Evolutionary conservation across 2,888 invertebrate species (phyloP).

Genomic region (Emmelina monodactyla): DNA sequence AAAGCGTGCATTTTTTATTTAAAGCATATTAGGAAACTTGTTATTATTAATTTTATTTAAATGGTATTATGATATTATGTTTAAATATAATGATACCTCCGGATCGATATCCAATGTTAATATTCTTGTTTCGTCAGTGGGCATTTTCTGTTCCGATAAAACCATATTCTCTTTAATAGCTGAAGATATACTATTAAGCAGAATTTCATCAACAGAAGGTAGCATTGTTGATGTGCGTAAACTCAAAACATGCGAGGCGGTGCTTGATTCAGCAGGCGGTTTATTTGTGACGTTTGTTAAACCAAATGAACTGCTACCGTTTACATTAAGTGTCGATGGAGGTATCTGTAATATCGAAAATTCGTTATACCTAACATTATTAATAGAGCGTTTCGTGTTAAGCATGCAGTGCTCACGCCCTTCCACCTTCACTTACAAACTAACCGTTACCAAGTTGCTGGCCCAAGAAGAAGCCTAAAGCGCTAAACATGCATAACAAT

Average conservation of each 20-base stretch:
- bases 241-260: constrained; percentile 65
- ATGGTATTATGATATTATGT: constrained; percentile 12
- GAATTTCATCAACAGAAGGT: constrained; percentile 67
- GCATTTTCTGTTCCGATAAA: constrained; percentile 58
- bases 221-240: constrained; percentile 65
- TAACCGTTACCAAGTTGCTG: too few relatives aligned
- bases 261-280: constrained; percentile 57
- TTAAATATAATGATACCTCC: constrained; percentile 55
- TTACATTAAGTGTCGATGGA: constrained; percentile 60
- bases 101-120: constrained; percentile 70
- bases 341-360: constrained; percentile 63
- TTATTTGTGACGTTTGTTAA: constrained; percentile 51
- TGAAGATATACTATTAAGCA: constrained; percentile 68
- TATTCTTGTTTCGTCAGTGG: constrained; percentile 62
- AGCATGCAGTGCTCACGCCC: constrained; percentile 47
- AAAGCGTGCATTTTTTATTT: neutral
- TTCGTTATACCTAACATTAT: neutral
- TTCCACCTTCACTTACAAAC: too few relatives aligned
- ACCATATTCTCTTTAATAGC: constrained; percentile 68
- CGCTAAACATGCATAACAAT: constrained; percentile 54
- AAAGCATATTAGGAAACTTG: constrained; percentile 12
- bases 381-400: constrained; percentile 31
- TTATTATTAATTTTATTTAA: constrained; percentile 21
- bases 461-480: too few relatives aligned
- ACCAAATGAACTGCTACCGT: constrained; percentile 56